These are phyloP conservation scores for Macrophya alboannulata DNA, from an alignment of 2,888 invertebrate species.

Conservation along the genomic window DNA sequence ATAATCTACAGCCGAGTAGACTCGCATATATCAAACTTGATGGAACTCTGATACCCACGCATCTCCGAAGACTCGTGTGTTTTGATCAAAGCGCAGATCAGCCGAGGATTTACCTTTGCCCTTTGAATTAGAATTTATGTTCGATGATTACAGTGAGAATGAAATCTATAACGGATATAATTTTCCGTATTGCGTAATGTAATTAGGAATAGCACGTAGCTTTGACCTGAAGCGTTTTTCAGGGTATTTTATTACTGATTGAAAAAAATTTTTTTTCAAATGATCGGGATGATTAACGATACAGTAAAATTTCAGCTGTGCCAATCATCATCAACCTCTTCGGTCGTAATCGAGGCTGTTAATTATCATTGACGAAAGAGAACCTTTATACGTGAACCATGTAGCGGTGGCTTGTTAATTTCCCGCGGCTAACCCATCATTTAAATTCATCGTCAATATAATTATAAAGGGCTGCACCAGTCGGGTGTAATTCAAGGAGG, in stretches of 20 bases:
- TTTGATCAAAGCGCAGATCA: background rate
- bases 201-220: background rate
- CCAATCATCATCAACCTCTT: background rate
- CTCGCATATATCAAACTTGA: background rate
- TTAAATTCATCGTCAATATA: constrained; percentile 28
- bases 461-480: constrained; percentile 61
- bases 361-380: background rate
- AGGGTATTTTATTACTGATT: background rate
- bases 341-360: background rate
- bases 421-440: background rate
- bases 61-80: background rate
- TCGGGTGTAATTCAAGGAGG: constrained; percentile 47
- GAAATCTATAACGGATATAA: background rate
- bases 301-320: background rate
- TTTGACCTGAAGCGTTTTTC: background rate
- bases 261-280: no score
- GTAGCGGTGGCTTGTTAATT: background rate
- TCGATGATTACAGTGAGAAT: background rate
- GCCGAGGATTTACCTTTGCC: background rate
- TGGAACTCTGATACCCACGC: background rate
- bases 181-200: background rate
- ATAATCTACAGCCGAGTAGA: no score
- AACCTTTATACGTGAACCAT: background rate
- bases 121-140: background rate
- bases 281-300: background rate